Conservation (phyloP, 2,113 vertebrate species). For the Ptychochromis oligacanthus region DNA sequence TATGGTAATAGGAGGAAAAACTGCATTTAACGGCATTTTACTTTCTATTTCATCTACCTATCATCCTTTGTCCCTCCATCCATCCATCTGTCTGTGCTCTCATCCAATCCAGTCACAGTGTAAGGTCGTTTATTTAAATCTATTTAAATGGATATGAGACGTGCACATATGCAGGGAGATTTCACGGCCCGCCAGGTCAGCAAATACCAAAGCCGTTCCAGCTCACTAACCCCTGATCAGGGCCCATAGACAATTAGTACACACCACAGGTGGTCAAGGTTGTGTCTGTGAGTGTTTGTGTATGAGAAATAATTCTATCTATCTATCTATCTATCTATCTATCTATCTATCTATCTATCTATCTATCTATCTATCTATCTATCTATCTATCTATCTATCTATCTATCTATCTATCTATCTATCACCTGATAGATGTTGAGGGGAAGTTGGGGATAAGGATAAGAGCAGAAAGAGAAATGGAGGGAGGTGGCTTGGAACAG, state of each 20-base stretch:
- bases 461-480: conserved; percentile 19
- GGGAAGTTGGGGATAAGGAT: not conserved
- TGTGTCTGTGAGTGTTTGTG: conserved; percentile 14
- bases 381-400: conserved; percentile 1
- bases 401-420: not conserved
- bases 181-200: conserved; percentile 60
- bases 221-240: conserved; percentile 45
- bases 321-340: not conserved
- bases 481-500: conserved; percentile 54
- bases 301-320: not conserved
- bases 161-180: conserved; percentile 46
- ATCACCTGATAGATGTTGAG: too few species aligned
- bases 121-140: conserved; percentile 65
- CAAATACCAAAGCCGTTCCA: conserved; percentile 70
- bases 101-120: conserved; percentile 36
- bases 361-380: not conserved
- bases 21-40: conserved; percentile 58
- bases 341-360: not conserved
- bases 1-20: conserved; percentile 62
- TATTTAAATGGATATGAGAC: conserved; percentile 73
- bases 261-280: conserved; percentile 56
- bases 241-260: conserved; percentile 50
- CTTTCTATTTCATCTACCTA: conserved; percentile 27
- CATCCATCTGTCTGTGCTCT: not conserved
- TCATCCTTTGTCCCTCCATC: conserved; percentile 21